Evolutionary conservation across 92 coral and sea anemone species (phyloP).

Genomic region (Porites evermanni): DNA sequence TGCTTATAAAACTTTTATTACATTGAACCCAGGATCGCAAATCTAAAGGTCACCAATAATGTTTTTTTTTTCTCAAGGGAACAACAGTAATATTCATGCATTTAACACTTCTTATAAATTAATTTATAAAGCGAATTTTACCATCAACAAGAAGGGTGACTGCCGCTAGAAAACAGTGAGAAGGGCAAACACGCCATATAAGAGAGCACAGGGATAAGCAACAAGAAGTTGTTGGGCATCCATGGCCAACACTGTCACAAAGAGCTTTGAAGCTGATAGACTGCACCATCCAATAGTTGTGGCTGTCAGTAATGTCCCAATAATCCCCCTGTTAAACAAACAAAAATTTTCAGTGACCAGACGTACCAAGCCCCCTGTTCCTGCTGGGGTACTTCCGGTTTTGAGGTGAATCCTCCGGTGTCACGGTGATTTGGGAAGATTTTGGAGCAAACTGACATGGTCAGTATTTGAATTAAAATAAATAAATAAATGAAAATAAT

Average conservation of each 20-base stretch:
- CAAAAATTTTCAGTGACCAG: neutral
- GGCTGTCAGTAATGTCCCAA: slow-evolving; percentile 89
- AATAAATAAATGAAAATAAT: too few relatives aligned
- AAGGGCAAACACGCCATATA: slow-evolving; percentile 90
- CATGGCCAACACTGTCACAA: slow-evolving; percentile 91
- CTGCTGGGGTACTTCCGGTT: too few relatives aligned
- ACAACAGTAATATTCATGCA: neutral
- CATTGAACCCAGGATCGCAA: too few relatives aligned
- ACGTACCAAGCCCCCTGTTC: neutral
- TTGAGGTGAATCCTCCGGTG: too few relatives aligned
- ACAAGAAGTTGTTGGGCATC: slow-evolving; percentile 88
- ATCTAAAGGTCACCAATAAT: too few relatives aligned
- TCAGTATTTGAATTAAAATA: too few relatives aligned
- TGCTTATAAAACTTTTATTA: too few relatives aligned
- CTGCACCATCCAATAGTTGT: slow-evolving; percentile 93
- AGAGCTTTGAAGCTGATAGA: slow-evolving; percentile 86
- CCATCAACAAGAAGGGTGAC: neutral
- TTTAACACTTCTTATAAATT: neutral
- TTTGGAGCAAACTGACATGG: too few relatives aligned
- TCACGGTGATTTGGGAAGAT: too few relatives aligned
- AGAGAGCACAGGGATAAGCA: slow-evolving; percentile 90
- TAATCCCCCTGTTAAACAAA: slow-evolving; percentile 70
- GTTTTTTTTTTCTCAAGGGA: neutral
- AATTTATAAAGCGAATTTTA: too few relatives aligned
- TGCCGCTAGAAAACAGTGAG: slow-evolving; percentile 77